Base-by-base conservation (phyloP, 2,888 invertebrate genomes). In the Pterostichus niger region DNA sequence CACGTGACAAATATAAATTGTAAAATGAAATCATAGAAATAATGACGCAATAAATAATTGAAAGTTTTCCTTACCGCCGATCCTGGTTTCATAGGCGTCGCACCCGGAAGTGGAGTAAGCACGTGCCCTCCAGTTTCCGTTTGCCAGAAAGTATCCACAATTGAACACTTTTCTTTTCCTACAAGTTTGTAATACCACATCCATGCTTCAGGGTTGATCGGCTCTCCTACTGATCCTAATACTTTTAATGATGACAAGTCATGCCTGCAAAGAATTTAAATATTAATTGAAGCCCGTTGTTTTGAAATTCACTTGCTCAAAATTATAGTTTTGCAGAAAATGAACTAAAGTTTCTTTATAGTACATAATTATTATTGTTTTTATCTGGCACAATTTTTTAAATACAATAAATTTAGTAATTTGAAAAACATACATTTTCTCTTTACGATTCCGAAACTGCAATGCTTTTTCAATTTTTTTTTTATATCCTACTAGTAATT, bases 71-170 rank as follows among this genome's bases (percentile, higher is more conserved):
- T 94, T 91, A 98, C 98, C 84, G 99, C 99, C 83, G 99, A 96
- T 84, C 99, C 99, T 0, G 99, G 99, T 90, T 99, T 99, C 94
- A 98, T 97, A 11, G 98, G 97, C 1, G 97, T 98, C 17, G 97
- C 97, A 17, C 98, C 99, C 0, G 99, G 99, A 76, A 99, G 90
- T 44, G 99, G 97, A 46, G 99, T 98, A 68, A 99, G 93, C 17
- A 99, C 97, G 91, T 99, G 99, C 0, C 99, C 99, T 7, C 99
- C 99, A 5, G 99, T 99, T 92, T 99, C 99, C 0, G 99, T 99
- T 91, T 99, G 99, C 99, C 99, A 99, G 91, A 98, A 99, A 0
- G 99, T 99, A 89, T 99, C 99, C 0, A 96, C 97, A 87, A 99
- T 96, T 81, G 98, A 97, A 90, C 97, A 97, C 85, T 93, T 94